phyloP scores from a whole-genome alignment of 2,888 invertebrate species.

The Augiades crinisus region DNA sequence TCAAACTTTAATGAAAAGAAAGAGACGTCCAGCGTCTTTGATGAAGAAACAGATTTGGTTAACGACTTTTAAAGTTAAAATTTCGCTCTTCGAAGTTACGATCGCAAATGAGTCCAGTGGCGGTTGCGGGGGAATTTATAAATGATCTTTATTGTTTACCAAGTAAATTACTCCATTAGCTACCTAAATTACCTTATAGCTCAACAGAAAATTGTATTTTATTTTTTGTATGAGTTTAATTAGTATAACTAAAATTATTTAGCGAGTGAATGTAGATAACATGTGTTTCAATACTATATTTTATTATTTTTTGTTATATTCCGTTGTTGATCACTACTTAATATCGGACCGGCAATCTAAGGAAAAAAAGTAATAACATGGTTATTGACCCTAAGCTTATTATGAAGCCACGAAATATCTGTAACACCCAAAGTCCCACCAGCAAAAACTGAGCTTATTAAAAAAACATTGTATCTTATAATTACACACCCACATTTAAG shows the following conservation, averaged over 20 bases:
- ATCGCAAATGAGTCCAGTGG: constrained; percentile 49
- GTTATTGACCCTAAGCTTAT: constrained; percentile 5
- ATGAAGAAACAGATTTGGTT: constrained; percentile 16
- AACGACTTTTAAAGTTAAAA: constrained; percentile 38
- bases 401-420: constrained; percentile 3
- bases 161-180: constrained; percentile 45
- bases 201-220: too few species aligned
- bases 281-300: too few species aligned
- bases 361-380: constrained; percentile 4
- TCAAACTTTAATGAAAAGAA: too few species aligned
- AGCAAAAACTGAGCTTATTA: constrained; percentile 67
- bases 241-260: too few species aligned
- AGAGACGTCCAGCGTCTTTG: constrained; percentile 3
- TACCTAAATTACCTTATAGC: too few species aligned
- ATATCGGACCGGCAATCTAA: background rate
- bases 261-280: too few species aligned
- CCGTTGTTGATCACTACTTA: too few species aligned
- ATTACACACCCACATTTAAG: constrained; percentile 71
- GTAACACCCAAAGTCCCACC: constrained; percentile 5
- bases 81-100: constrained; percentile 46
- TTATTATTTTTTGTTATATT: too few species aligned
- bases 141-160: constrained; percentile 52
- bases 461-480: constrained; percentile 75
- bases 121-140: constrained; percentile 44
- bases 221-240: too few species aligned